These are phyloP conservation scores for Mustela erminea DNA, from an alignment of 2,797 vertebrate genomes.

Conservation along the genomic window DNA sequence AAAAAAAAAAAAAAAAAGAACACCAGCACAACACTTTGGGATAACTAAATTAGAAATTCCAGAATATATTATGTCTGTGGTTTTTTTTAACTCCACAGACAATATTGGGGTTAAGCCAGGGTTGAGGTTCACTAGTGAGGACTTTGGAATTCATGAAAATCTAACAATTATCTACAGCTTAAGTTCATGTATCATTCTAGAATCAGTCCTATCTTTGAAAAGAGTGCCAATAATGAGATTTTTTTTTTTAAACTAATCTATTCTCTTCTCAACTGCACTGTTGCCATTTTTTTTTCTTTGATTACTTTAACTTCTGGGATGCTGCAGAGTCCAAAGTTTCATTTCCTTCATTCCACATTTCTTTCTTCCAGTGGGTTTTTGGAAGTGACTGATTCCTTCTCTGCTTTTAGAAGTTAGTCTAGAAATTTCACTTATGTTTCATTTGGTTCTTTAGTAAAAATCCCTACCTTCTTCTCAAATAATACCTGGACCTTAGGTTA, in stretches of 20 bases:
- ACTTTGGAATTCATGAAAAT: neutral
- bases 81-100: neutral
- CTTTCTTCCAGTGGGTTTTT: neutral
- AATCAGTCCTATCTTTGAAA: neutral
- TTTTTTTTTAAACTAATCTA: neutral
- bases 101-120: neutral
- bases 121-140: neutral
- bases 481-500: neutral
- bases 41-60: neutral
- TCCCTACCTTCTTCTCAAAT: neutral
- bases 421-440: neutral
- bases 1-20: neutral
- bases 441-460: neutral
- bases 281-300: neutral
- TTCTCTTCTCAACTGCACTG: neutral
- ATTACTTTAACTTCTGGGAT: neutral
- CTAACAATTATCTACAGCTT: neutral
- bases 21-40: neutral
- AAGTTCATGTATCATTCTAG: neutral
- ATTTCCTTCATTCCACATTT: neutral
- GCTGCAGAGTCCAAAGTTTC: neutral
- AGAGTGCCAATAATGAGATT: neutral
- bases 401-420: neutral
- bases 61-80: neutral
- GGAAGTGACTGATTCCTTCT: neutral